Percentiles rank a stretch among this genome's conserved stretches.
Evolutionary conservation across 2,797 vertebrate genomes (phyloP).

Genomic region (Arremon brunneinucha): DNA sequence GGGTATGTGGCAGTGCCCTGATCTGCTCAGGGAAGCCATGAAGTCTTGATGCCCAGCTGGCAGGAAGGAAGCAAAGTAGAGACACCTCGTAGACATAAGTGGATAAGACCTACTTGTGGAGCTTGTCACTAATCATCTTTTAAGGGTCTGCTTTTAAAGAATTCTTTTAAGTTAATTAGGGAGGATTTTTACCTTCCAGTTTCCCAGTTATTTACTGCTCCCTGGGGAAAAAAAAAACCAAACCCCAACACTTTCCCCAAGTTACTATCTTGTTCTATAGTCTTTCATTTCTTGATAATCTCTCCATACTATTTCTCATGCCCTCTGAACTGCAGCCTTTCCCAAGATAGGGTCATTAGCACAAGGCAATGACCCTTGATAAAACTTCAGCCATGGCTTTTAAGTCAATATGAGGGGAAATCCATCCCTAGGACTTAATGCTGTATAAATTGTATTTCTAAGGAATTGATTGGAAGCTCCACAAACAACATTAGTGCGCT

Average conservation of each 20-base stretch:
- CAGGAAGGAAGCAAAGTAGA: neutral
- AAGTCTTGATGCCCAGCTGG: neutral
- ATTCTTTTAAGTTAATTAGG: neutral
- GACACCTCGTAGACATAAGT: neutral
- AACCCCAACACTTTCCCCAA: neutral
- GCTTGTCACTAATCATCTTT: neutral
- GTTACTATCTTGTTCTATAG: neutral
- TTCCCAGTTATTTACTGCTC: constrained; percentile 20
- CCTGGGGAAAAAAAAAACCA: neutral
- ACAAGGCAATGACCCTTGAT: constrained; percentile 2
- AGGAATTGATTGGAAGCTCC: neutral
- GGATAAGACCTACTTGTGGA: neutral
- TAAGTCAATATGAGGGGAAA: neutral
- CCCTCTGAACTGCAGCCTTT: constrained; percentile 1
- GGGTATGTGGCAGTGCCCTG: neutral
- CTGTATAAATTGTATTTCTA: neutral
- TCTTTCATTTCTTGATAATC: neutral
- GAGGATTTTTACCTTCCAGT: neutral
- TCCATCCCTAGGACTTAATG: neutral
- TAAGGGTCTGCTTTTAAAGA: neutral
- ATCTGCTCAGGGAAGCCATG: rapidly evolving
- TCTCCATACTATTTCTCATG: neutral
- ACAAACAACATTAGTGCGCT: neutral
- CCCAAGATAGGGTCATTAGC: neutral
- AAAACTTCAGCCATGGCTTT: neutral